These are phyloP conservation scores for Rapana venosa DNA, from an alignment of 2,888 invertebrate genomes.

Conservation along the genomic window DNA sequence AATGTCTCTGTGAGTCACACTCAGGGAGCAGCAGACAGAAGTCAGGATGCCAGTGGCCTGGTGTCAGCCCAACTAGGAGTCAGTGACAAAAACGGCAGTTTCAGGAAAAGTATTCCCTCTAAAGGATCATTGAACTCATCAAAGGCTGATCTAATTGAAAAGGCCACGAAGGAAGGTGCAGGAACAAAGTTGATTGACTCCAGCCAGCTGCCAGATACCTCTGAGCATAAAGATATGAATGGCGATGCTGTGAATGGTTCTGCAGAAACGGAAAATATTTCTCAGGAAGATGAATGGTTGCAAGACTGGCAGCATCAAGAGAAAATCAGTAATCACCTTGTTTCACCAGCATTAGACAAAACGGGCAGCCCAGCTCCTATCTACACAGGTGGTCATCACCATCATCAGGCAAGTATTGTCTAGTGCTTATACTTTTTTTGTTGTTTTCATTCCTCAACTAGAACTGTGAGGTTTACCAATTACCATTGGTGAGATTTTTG, in stretches of 20 bases:
- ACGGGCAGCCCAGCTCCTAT: neutral
- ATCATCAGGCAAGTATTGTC: neutral
- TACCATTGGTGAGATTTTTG: too few species aligned
- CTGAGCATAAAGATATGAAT: neutral
- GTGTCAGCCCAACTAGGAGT: neutral
- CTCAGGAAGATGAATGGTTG: neutral
- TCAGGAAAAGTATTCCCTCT: neutral
- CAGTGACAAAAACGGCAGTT: neutral
- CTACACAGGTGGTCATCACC: neutral
- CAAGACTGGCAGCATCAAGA: neutral
- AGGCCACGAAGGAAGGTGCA: neutral
- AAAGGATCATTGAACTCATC: neutral
- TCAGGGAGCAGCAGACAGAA: constrained; percentile 10
- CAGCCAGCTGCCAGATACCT: neutral
- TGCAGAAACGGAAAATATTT: neutral
- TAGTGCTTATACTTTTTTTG: neutral
- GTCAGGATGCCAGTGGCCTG: neutral
- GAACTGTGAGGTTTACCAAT: neutral
- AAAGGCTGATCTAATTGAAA: neutral
- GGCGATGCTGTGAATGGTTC: neutral
- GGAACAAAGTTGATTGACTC: neutral
- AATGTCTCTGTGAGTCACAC: neutral
- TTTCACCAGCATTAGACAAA: neutral
- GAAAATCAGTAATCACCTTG: neutral
- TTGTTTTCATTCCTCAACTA: neutral